Base-by-base conservation (phyloP, 2,113 vertebrate genomes). In the Salvator merianae region DNA sequence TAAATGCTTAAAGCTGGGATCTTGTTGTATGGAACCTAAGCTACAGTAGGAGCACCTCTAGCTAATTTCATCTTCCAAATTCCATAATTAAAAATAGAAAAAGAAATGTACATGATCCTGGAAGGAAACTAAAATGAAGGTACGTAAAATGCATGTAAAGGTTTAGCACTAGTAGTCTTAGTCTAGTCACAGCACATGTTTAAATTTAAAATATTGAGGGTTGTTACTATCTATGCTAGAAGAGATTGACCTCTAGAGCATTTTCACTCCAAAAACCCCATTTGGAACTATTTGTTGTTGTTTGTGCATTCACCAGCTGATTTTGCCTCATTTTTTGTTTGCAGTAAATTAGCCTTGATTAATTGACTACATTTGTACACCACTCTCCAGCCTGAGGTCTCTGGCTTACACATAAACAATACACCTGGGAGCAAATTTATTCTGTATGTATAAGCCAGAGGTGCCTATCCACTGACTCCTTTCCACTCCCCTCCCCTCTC, bases 61-160 rank as follows among this genome's bases (percentile, higher is more conserved):
- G 74, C 76, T 73, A 68, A 59, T 62, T 91, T 78, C 24, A 73
- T 88, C 90, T 90, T 89, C 75, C 76, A 13, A 10, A 66, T 91
- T 80, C 73, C 36, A 30, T 90, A 79, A 89, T 9, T 47, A 9
- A 47, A 47, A 47, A 47, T 47, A 47, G 10, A n/a, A n/a, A n/a
- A n/a, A n/a, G n/a, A n/a, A n/a, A n/a, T n/a, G n/a, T n/a, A n/a
- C 62, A 10, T 68, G 63, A 69, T 24, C 22, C 38, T 43, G 30
- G 6, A 63, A 65, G 55, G 38, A 16, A 63, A 34, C 32, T n/a
- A 47, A 32, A 73, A 43, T 73, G 40, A 34, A 26, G 71, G 20
- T 28, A 47, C 10, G 10, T 74, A 38, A 65, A 32, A 62, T 18
- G 65, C 53, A n/a, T 34, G 28, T 32, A 76, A 20, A 68, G 24